Percentiles rank a stretch among this genome's conserved stretches.
Evolutionary conservation across 2,797 vertebrate species (phyloP).

Genomic region (Gadopsis marmoratus): DNA sequence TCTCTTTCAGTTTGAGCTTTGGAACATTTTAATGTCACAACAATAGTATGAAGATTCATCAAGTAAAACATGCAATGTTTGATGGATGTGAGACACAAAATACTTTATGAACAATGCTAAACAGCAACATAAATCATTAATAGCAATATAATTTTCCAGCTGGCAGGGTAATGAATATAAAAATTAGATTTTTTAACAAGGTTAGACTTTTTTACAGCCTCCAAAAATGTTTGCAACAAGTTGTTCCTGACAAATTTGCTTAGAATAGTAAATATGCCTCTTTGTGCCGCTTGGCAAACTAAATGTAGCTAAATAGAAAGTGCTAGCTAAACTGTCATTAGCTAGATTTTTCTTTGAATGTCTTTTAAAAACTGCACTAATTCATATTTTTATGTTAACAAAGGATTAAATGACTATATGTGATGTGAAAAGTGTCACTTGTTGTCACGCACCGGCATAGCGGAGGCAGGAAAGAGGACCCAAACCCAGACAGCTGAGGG

Average conservation of each 20-base stretch:
- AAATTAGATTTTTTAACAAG: background rate
- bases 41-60: background rate
- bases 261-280: background rate
- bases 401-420: background rate
- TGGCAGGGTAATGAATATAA: background rate
- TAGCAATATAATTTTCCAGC: background rate
- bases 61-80: background rate
- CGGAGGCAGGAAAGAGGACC: too few relatives aligned
- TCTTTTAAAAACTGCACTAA: conserved; percentile 1
- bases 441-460: too few relatives aligned
- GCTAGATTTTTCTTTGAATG: too few relatives aligned
- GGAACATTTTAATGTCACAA: background rate
- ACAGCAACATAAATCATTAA: background rate
- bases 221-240: background rate
- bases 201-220: background rate
- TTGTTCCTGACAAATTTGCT: background rate
- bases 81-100: background rate
- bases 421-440: background rate
- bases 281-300: background rate
- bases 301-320: background rate
- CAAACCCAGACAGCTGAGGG: too few relatives aligned
- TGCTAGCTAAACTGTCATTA: too few relatives aligned
- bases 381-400: background rate
- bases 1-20: background rate
- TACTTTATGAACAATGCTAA: background rate